phyloP scores from a whole-genome alignment of 1,140 invertebrate species.

The Drosophila triauraria region DNA sequence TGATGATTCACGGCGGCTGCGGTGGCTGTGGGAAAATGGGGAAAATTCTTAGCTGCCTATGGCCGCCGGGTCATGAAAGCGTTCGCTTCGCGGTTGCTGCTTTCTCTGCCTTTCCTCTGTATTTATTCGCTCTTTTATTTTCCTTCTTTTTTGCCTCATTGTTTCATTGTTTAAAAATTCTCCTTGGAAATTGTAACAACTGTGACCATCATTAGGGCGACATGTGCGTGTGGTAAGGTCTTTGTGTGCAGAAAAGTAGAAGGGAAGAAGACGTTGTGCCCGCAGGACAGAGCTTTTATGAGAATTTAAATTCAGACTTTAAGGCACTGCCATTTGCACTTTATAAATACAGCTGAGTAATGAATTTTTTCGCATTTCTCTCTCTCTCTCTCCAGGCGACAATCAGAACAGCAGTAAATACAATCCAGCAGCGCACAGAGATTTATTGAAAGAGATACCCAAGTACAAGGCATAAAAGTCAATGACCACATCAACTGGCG shows the following conservation, averaged over 20 bases:
- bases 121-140: slow-evolving; percentile 27
- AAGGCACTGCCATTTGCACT: slow-evolving; percentile 37
- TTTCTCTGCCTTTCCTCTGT: background rate
- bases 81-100: slow-evolving; percentile 46
- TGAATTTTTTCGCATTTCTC: slow-evolving; percentile 23
- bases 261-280: background rate
- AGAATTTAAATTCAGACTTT: slow-evolving; percentile 49
- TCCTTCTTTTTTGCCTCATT: slow-evolving; percentile 29
- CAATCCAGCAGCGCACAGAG: slow-evolving; percentile 18
- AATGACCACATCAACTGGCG: slow-evolving; percentile 47
- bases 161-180: slow-evolving; percentile 65
- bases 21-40: slow-evolving; percentile 19
- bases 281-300: slow-evolving; percentile 22
- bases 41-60: slow-evolving; percentile 48
- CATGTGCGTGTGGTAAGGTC: slow-evolving; percentile 48
- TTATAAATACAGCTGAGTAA: slow-evolving; percentile 45
- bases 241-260: slow-evolving; percentile 20
- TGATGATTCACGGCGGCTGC: slow-evolving; percentile 32
- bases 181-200: slow-evolving; percentile 61
- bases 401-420: slow-evolving; percentile 24
- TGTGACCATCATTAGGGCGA: slow-evolving; percentile 59
- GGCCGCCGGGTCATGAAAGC: slow-evolving; percentile 43
- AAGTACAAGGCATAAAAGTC: slow-evolving; percentile 51
- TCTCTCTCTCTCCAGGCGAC: slow-evolving; percentile 23
- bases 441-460: slow-evolving; percentile 43